A percentile compares a stretch with the other conserved stretches of the same genome.
These are phyloP conservation scores for Aphis craccivora DNA, from an alignment of 1,140 invertebrate genomes.

Conservation along the genomic window DNA sequence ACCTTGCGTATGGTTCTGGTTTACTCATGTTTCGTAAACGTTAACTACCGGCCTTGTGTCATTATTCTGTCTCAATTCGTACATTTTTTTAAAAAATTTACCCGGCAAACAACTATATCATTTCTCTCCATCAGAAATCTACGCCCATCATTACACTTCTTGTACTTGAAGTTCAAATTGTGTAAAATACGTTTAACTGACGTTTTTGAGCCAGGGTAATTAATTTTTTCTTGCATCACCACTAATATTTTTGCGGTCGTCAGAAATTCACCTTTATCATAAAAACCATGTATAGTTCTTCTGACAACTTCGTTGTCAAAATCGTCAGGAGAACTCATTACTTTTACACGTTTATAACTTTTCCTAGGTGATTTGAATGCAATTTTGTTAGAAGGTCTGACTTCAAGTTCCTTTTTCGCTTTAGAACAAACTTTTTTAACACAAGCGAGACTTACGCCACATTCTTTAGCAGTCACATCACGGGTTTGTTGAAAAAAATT, in stretches of 20 bases:
- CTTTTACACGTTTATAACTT: too few relatives aligned
- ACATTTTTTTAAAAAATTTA: neutral
- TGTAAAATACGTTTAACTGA: neutral
- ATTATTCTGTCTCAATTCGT: neutral
- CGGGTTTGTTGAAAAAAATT: too few relatives aligned
- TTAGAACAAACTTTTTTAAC: too few relatives aligned
- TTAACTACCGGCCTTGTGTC: constrained; percentile 36
- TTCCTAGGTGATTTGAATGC: too few relatives aligned
- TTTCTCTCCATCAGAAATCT: constrained; percentile 44
- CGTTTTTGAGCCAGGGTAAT: neutral
- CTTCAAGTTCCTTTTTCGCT: too few relatives aligned
- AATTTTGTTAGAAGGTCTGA: too few relatives aligned
- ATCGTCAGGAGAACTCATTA: too few relatives aligned
- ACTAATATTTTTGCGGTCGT: neutral
- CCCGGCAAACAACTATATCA: constrained; percentile 42
- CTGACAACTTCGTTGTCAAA: too few relatives aligned
- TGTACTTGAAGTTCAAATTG: neutral
- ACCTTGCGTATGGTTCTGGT: neutral
- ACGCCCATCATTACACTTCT: constrained; percentile 21
- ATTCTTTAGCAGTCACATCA: too few relatives aligned
- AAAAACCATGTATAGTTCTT: too few relatives aligned
- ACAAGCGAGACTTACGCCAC: too few relatives aligned
- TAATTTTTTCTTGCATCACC: neutral
- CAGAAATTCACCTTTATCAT: too few relatives aligned
- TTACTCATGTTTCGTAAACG: neutral